Base-by-base conservation (phyloP, 37 sponge, comb jelly and placozoan genomes). In the Theonella swinhoei region DNA sequence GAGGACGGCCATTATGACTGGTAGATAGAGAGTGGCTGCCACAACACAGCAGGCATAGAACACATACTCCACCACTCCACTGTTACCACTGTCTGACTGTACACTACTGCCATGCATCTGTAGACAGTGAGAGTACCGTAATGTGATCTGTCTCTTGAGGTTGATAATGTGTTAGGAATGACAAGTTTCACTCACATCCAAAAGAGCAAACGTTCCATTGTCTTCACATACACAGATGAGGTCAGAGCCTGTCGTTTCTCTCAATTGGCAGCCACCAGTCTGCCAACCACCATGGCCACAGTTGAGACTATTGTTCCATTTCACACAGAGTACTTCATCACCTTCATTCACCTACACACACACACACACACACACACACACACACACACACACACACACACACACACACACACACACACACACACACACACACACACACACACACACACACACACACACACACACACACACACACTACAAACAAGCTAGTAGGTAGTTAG, bases 241-340 rank as follows among this genome's bases (percentile, higher is more conserved):
- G 33, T 68, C 32, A 3, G 64, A 39, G 22, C 68, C 70, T 40
- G 70, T 1, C 7, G 5, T 23, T 19, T 1, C 37, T 32, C 23
- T 68, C 35, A 80, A 58, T 9, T 5, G 22, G 26, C 80, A 80
- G 33, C 42, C 58, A 24, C 30, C 33, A 7, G 34, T 80, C 32
- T 37, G 28, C 82, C 82, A 82, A 2, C 72, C 74, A 32, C 82
- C 82, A 25, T 40, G 64, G 28, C 74, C 82, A 73, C 67, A 68
- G 60, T 80, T 80, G 36, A 80, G 35, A 39, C 43, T 39, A 42
- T 25, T 39, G 59, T 70, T 80, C 80, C 80, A 80, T 29, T 17
- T 32, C 22, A 39, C 80, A 80, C 80, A 80, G 1, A 80, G 3
- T 2, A 42, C 30, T 28, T 29, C 33, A 41, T 25, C 69, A 54